Evolutionary conservation across 2,888 invertebrate species (phyloP).

Genomic region (Coelinius sp.): DNA sequence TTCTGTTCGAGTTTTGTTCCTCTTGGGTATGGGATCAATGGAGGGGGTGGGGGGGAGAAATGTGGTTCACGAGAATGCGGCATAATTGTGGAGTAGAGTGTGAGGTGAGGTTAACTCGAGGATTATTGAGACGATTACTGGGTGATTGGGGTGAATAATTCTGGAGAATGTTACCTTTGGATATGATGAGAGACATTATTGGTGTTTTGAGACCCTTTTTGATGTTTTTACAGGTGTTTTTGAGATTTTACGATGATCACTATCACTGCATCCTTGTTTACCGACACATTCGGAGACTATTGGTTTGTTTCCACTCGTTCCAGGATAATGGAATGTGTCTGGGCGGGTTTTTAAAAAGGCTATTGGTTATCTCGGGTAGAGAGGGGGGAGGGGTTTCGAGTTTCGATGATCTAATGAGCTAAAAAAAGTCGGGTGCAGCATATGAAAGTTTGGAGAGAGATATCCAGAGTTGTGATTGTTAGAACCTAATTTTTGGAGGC

Average conservation of each 20-base stretch:
- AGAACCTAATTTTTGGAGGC: neutral
- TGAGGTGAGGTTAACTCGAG: neutral
- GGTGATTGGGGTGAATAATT: neutral
- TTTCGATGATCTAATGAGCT: neutral
- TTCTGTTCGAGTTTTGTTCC: constrained; percentile 35
- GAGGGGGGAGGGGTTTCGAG: too few species aligned
- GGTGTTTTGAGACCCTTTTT: neutral
- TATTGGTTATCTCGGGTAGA: too few species aligned
- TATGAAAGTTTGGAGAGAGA: neutral
- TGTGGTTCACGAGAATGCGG: constrained; percentile 1
- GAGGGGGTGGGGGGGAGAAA: neutral
- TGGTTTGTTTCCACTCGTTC: neutral
- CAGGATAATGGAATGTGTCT: neutral
- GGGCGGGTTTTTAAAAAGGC: neutral
- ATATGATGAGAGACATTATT: neutral
- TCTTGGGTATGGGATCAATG: too few species aligned
- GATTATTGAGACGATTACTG: neutral
- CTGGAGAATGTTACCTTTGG: neutral
- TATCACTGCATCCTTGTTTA: constrained; percentile 21
- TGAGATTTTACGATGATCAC: neutral
- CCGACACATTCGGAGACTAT: neutral
- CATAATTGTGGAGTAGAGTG: neutral
- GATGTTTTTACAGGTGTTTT: neutral
- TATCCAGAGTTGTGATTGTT: neutral
- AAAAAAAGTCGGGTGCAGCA: neutral